Evolutionary conservation across 2,888 invertebrate genomes (phyloP), one percentile per base, ranked within the genome.

Genomic region (Latheticus oryzae): DNA sequence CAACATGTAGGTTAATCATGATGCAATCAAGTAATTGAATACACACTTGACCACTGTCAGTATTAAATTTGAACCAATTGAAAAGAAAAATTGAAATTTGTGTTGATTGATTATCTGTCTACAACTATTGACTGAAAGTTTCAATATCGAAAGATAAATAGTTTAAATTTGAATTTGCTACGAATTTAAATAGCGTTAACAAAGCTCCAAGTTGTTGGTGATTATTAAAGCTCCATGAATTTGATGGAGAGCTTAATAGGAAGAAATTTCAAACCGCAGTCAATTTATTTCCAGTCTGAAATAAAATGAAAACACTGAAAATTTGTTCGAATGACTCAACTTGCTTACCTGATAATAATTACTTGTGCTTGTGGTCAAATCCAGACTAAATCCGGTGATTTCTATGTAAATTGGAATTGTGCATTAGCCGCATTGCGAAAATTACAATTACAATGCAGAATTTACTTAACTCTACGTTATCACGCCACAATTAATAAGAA

Each of bases 321-420:
- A 38, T 37, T 55, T 38, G 24, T 26, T 38, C 47, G 23, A 38
- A 30, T 55, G 47, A 40, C 35, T 55, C 32, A 47, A 55, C 16
- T 55, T 47, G 55, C 55, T 55, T 55, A 55, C 55, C 56, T 56
- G 56, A 56, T 40, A 56, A 56, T 50, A 56, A 56, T 56, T 56
- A 56, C 56, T 33, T 17, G 56, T 42, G 40, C 56, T 50, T 55
- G 56, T 33, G 56, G 48, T 40, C 56, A 50, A 38, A 50, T 50
- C 50, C 33, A 35, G 50, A 15, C 32, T 32, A 50, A 56, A 56
- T 40, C 56, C 56, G 28, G 40, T 56, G 50, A 50, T 56, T 35
- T 50, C 50, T 56, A 50, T 50, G 56, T 56, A 56, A 56, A 56
- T 50, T 13, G 40, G 23, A 15, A 40, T 32, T 47, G 37, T 47